Evolutionary conservation across 92 coral and sea anemone species (phyloP), one percentile per base, ranked within the genome.

Genomic region (Blastomussa wellsi): DNA sequence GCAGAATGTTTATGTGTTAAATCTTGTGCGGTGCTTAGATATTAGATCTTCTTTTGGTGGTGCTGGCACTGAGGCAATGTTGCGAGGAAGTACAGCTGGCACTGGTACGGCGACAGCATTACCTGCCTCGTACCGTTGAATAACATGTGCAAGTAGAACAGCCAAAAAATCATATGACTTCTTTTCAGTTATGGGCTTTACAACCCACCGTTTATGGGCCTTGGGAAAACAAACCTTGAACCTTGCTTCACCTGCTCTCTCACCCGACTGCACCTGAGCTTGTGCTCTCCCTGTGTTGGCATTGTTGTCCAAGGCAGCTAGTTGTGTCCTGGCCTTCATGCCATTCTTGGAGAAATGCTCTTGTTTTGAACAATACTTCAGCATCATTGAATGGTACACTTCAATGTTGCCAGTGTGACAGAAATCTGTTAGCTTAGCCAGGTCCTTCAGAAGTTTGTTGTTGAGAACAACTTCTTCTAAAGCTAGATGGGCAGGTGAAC

Each of bases 261-360:
- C 76, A 26, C 90, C 93, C 32, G 86, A 1, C 77, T 70, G 60
- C 29, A 87, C 81, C 31, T 51, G 81, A 39, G 93, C 91, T 41
- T 91, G 93, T 31, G 42, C 16, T 73, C 91, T 72, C 16, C 82
- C 72, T 22, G 78, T 68, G 41, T 83, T 83, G 84, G 69, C 51
- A 79, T 92, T 89, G 77, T 89, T 72, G 89, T 92, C 95, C 32
- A 88, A 67, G 11, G 93, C 91, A 19, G 89, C 87, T 32, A 91
- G 85, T 76, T 88, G 91, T 9, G 84, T 88, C 29, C 87, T 66
- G 12, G 94, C 91, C 38, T 84, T 53, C 89, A 79, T 91, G 59
- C 88, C 85, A 22, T 84, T 78, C 67, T 77, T 78, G 5, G 79
- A 77, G 76, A 87, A 87, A 75, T 90, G 93, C 76, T 87, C 78